These are phyloP conservation scores for Lepus oiostolus DNA, from an alignment of 2,797 vertebrate genomes.

Conservation along the genomic window DNA sequence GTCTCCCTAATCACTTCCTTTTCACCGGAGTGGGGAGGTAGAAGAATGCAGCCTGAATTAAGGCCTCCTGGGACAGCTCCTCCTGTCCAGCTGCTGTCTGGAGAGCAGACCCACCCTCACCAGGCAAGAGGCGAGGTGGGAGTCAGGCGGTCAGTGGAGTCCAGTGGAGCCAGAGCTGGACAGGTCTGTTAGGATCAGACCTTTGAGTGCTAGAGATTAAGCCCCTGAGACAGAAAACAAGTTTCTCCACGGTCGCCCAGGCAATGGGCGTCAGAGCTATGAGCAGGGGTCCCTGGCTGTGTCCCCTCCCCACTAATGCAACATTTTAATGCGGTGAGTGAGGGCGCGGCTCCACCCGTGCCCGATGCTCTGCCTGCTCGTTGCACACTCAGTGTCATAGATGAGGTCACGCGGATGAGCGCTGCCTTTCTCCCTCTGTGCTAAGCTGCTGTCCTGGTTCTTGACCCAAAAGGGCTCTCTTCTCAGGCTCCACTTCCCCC, in stretches of 20 bases:
- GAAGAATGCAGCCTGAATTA: constrained; percentile 17
- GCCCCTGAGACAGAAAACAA: neutral
- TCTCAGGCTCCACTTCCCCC: too few species aligned
- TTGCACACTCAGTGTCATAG: neutral
- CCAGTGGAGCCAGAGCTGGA: neutral
- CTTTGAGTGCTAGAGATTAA: constrained; percentile 7
- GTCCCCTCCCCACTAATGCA: neutral
- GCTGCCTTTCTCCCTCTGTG: neutral
- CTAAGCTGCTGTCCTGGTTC: neutral
- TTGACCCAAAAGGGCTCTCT: neutral
- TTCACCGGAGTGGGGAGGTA: neutral
- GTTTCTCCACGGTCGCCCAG: neutral
- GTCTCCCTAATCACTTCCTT: neutral
- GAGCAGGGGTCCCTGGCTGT: accelerated
- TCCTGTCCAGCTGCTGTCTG: neutral
- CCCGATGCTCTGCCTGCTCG: neutral
- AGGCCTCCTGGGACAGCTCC: neutral
- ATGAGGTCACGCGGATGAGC: neutral
- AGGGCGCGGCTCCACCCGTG: neutral
- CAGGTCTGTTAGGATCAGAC: neutral
- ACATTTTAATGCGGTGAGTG: neutral
- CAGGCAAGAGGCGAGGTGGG: neutral
- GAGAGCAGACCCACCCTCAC: neutral
- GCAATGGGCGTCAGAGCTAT: neutral
- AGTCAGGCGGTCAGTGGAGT: neutral